Percentiles rank a stretch among this genome's conserved stretches.
These are phyloP conservation scores for zebrafish (Danio rerio) DNA, from an alignment of 2,113 vertebrate genomes.

Conservation along the genomic window GRCz12tu NC_133186.1:25775001-25775500, in stretches of 20 bases:
- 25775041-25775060: not conserved
- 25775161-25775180: constrained; percentile 36
- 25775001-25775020: not conserved
- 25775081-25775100: not conserved
- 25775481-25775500: no score
- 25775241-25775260: not conserved
- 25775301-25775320: not conserved
- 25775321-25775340: not conserved
- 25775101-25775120: not conserved
- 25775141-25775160: not conserved
- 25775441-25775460: not conserved
- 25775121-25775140: not conserved
- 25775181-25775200: constrained; percentile 1
- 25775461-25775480: not conserved
- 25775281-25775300: not conserved
- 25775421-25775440: no score
- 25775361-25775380: not conserved
- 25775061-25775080: not conserved
- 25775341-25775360: not conserved
- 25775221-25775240: not conserved
- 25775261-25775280: not conserved
- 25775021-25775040: not conserved
- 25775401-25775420: no score
- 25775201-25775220: not conserved
- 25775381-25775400: no score